Percentiles rank a stretch among this genome's conserved stretches.
Evolutionary conservation across 1,140 invertebrate genomes (phyloP).

Genomic region (Subanguina moxae): DNA sequence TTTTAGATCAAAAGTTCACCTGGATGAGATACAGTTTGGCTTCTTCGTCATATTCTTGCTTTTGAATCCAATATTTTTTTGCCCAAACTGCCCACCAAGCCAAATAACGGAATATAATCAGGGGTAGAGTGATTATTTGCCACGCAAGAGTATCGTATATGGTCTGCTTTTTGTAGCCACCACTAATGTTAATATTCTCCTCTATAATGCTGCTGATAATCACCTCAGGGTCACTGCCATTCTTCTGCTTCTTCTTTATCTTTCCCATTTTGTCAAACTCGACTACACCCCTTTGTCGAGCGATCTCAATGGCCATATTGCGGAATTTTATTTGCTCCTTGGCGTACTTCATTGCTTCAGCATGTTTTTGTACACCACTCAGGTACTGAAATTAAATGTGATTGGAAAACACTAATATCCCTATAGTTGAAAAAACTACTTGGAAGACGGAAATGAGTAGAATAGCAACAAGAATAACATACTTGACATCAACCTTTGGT

Average conservation of each 20-base stretch:
- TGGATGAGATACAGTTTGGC: slow-evolving; percentile 77
- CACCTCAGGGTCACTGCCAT: slow-evolving; percentile 74
- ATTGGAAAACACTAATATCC: no score
- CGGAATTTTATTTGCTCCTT: slow-evolving; percentile 81
- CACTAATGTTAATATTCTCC: slow-evolving; percentile 74
- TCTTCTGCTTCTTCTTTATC: slow-evolving; percentile 67
- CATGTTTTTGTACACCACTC: slow-evolving; percentile 66
- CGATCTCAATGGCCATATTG: slow-evolving; percentile 72
- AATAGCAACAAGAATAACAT: slow-evolving; percentile 78
- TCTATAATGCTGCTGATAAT: slow-evolving; percentile 76
- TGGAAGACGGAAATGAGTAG: slow-evolving; percentile 79
- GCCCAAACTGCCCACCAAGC: slow-evolving; percentile 75
- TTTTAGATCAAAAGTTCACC: no score
- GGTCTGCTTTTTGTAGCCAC: slow-evolving; percentile 75
- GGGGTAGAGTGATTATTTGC: slow-evolving; percentile 74
- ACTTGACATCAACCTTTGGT: slow-evolving; percentile 81
- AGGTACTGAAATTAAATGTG: slow-evolving; percentile 62
- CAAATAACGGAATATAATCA: slow-evolving; percentile 69
- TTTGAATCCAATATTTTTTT: slow-evolving; percentile 73
- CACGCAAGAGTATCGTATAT: slow-evolving; percentile 74
- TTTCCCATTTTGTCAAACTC: slow-evolving; percentile 62
- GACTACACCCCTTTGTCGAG: slow-evolving; percentile 70
- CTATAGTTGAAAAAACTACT: slow-evolving; percentile 54
- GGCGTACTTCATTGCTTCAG: slow-evolving; percentile 79
- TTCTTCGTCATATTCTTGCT: slow-evolving; percentile 73